These are phyloP conservation scores for Pholis gunnellus DNA, from an alignment of 2,113 vertebrate species.

Conservation along the genomic window DNA sequence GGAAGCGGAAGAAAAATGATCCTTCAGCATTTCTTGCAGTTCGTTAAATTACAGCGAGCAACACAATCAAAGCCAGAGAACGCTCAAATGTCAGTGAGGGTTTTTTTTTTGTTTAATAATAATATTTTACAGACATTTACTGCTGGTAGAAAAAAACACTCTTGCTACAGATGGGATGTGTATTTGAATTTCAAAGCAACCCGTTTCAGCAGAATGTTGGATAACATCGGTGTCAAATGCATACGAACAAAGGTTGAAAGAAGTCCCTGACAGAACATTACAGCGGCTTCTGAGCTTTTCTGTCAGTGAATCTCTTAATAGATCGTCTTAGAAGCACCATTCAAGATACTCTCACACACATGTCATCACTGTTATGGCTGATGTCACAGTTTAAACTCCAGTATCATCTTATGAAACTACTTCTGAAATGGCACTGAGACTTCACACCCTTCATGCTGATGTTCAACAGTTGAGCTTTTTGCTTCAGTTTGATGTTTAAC, in stretches of 20 bases:
- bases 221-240: not conserved
- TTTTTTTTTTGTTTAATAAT: not conserved
- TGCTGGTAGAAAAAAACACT: not conserved
- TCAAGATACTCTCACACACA: not conserved
- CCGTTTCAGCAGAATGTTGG: not conserved
- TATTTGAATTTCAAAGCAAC: slow-evolving; percentile 6
- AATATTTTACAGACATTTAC: slow-evolving; percentile 17
- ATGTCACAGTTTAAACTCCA: not conserved
- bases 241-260: not conserved
- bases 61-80: slow-evolving; percentile 10
- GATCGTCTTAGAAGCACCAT: not conserved
- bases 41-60: slow-evolving; percentile 47
- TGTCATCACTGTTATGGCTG: not conserved
- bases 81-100: slow-evolving; percentile 41
- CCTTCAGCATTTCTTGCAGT: slow-evolving; percentile 50
- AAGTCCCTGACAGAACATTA: not conserved
- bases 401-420: slow-evolving; percentile 1
- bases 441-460: not conserved
- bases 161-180: not conserved
- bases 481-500: not conserved
- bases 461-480: not conserved
- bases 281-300: not conserved
- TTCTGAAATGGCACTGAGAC: slow-evolving; percentile 9
- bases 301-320: not conserved
- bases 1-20: slow-evolving; percentile 50